phyloP scores from a whole-genome alignment of 2,113 vertebrate genomes.

The Electrona antarctica region DNA sequence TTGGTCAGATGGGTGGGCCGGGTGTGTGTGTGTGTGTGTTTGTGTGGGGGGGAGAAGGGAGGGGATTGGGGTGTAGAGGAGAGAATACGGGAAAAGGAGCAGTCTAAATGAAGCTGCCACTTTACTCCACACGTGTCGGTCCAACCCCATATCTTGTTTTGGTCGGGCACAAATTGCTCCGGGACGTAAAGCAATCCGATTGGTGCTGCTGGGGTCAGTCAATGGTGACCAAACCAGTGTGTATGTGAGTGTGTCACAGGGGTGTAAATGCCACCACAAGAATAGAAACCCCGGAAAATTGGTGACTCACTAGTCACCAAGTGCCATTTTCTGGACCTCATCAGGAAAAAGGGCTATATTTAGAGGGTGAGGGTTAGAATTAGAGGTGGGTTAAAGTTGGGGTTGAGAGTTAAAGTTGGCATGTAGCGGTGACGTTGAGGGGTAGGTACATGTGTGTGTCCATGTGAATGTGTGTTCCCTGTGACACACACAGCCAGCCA shows the following conservation, averaged over 20 bases:
- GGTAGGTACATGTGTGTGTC: too few species aligned
- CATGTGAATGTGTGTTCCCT: too few species aligned
- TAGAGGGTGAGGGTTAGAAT: not conserved
- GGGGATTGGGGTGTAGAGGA: too few species aligned
- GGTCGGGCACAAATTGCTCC: constrained; percentile 48
- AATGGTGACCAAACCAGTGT: not conserved
- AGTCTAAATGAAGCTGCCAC: constrained; percentile 64
- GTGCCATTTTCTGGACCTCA: not conserved
- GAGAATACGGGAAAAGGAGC: too few species aligned
- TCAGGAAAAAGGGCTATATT: not conserved
- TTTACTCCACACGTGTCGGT: constrained; percentile 63
- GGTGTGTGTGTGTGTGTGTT: too few species aligned
- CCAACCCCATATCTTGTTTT: constrained; percentile 64
- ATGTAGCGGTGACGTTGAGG: not conserved
- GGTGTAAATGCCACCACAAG: constrained; percentile 9
- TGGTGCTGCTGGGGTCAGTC: constrained; percentile 25
- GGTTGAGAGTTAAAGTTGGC: not conserved
- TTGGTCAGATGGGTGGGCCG: too few species aligned
- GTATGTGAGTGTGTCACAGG: not conserved
- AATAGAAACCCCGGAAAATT: not conserved
- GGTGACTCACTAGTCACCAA: not conserved
- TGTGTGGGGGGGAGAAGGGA: too few species aligned
- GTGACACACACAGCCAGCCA: too few species aligned
- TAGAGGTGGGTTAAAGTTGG: not conserved
- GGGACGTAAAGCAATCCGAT: constrained; percentile 48